Conservation (phyloP, 92 coral and sea anemone species). For the Umimayanthus chanpuru region DNA sequence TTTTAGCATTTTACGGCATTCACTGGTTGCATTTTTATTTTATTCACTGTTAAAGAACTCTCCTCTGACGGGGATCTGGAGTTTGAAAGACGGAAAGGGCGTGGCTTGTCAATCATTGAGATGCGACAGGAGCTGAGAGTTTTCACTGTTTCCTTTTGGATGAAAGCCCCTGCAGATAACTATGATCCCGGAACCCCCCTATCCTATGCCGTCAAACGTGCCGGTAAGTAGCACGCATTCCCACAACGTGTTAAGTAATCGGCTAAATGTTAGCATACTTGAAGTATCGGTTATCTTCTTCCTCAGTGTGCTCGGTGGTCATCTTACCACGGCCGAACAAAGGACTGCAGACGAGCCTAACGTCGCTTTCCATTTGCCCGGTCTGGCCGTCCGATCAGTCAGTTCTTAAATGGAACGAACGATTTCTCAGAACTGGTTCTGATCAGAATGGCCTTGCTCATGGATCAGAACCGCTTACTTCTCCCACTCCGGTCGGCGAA, state of each 20-base stretch:
- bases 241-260: neutral
- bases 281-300: neutral
- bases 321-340: neutral
- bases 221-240: slow-evolving; percentile 59
- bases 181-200: slow-evolving; percentile 94
- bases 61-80: slow-evolving; percentile 83
- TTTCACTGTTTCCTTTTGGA: slow-evolving; percentile 94
- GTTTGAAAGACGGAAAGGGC: slow-evolving; percentile 73
- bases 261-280: too few relatives aligned
- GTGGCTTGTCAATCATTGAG: slow-evolving; percentile 71
- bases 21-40: neutral
- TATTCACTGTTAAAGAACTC: slow-evolving; percentile 39
- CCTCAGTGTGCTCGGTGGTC: too few relatives aligned
- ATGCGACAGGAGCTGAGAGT: slow-evolving; percentile 82
- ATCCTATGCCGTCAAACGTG: slow-evolving; percentile 79
- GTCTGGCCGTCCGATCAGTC: too few relatives aligned
- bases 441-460: too few relatives aligned
- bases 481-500: too few relatives aligned
- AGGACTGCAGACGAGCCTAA: neutral
- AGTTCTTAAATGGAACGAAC: too few relatives aligned
- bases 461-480: too few relatives aligned
- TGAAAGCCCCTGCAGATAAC: slow-evolving; percentile 65
- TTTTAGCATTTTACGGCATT: neutral
- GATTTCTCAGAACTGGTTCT: too few relatives aligned
- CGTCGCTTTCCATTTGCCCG: too few relatives aligned